Evolutionary conservation across 1,140 invertebrate genomes (phyloP), one percentile per base, ranked within the genome.

Genomic region (Leptopilina boulardi): DNA sequence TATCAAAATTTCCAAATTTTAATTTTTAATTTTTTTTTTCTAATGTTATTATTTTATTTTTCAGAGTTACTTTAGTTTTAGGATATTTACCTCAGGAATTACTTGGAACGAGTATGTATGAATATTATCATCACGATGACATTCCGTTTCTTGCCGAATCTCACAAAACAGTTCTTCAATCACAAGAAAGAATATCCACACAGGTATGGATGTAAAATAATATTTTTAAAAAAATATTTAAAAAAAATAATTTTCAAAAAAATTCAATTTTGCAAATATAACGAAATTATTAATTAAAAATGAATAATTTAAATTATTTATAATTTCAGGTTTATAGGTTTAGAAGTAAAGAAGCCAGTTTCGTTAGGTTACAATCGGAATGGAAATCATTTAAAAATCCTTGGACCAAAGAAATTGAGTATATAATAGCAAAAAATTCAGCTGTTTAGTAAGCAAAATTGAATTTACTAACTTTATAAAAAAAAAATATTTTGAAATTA

Each of bases 31-130:
- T 13, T 44, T 44, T 41, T 13, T 18, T 23, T 9, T 6, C 42
- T 23, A 47, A 47, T 13, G 8, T 9, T 26, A n/a, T 47, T 76
- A 77, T 26, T 59, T 59, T n/a, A n/a, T n/a, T 18, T 90, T 92
- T 26, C 90, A 98, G 96, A 88, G 96, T 96, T 11, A 98, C 97
- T 2, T 87, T 98, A 47, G 94, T 97, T 18, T 91, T 98, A 34
- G 97, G 97, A 6, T 98, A 96, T 91, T 91, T 98, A 71, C 97
- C 97, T 2, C 98, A 99, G 91, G 97, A 99, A 91, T 89, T 99
- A 23, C 90, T 98, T 15, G 97, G 97, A 9, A 97, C 96, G 1
- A 98, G 96, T 83, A 95, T 98, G 92, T 98, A 98, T 89, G 97
- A 98, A 89, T 98, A 98, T 91, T 97, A 96, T 86, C 94, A 96